Base-by-base conservation (phyloP, 2,888 invertebrate species). In the Melanostoma mellinum region DNA sequence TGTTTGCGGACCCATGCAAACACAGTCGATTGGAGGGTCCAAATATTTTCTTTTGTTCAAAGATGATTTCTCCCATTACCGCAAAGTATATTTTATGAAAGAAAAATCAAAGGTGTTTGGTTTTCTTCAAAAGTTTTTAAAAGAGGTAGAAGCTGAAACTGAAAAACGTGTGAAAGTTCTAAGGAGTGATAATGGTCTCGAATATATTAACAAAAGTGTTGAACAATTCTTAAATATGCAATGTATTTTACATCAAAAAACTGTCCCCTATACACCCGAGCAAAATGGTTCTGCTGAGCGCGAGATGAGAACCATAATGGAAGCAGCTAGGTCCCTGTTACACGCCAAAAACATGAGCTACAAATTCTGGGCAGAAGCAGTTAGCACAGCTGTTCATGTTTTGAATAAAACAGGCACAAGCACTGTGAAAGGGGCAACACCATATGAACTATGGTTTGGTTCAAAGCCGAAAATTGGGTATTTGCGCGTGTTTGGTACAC, bases 311-410 rank as follows among this genome's bases (percentile, higher is more conserved):
- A 74, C 72, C 3, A 42, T 82, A 8, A 65, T 72, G 6, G 78
- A 81, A 36, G 20, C 75, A 6, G 72, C 84, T 4, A 63, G 86
- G 48, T 69, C 85, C 4, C 76, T 82, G 71, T 38, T 82, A 3
- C 61, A 76, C 56, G 10, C 75, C 20, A 73, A 56, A 71, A 86
- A 86, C 0, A 30, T 88, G 3, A 35, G 65, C 3, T 78, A 80
- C 33, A 84, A 82, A 6, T 80, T 89, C 5, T 90, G 89, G 90
- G 89, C 89, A 8, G 90, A 90, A 86, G 90, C 90, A 1, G 87
- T 89, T 0, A 86, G 87, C 20, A 61, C 87, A 20, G 88, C 87
- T 35, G 77, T 63, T 38, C 5, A 38, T 38, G 38, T 38, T 6
- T 38, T 4, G 4, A 6, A 6, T 38, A 38, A 38, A 38, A 72